phyloP scores from a whole-genome alignment of 2,797 vertebrate species.

The Parauchenoglanis punctatus region DNA sequence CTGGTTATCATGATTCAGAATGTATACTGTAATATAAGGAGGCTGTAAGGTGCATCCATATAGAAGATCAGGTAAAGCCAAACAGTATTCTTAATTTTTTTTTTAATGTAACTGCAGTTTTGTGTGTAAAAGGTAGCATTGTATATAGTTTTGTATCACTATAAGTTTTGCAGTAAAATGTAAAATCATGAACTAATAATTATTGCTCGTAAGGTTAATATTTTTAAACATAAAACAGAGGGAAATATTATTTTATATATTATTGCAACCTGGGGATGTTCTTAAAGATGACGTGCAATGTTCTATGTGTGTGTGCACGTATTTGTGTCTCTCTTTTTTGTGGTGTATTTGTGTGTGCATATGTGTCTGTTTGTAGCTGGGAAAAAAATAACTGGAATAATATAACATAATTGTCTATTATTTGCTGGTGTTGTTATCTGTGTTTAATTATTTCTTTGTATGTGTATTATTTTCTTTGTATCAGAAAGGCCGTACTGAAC shows the following conservation, averaged over 20 bases:
- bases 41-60: not conserved
- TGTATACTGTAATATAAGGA: constrained; percentile 1
- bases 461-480: constrained; percentile 27
- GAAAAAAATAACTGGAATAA: not conserved
- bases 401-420: not conserved
- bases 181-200: not conserved
- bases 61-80: not conserved
- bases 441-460: not conserved
- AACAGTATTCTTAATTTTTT: not conserved
- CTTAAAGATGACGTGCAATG: not conserved
- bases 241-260: not conserved
- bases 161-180: not conserved
- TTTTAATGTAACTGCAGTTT: not conserved
- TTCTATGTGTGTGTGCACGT: not conserved
- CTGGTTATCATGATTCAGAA: not conserved
- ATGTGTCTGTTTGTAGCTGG: not conserved
- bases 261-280: not conserved
- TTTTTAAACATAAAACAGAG: not conserved
- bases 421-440: not conserved
- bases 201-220: not conserved
- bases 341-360: constrained; percentile 10
- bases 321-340: not conserved
- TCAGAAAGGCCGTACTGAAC: constrained; percentile 5
- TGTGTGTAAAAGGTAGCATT: not conserved
- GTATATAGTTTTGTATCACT: not conserved